phyloP scores from a whole-genome alignment of 2,797 vertebrate genomes.

The Notoglanidium macrostoma region DNA sequence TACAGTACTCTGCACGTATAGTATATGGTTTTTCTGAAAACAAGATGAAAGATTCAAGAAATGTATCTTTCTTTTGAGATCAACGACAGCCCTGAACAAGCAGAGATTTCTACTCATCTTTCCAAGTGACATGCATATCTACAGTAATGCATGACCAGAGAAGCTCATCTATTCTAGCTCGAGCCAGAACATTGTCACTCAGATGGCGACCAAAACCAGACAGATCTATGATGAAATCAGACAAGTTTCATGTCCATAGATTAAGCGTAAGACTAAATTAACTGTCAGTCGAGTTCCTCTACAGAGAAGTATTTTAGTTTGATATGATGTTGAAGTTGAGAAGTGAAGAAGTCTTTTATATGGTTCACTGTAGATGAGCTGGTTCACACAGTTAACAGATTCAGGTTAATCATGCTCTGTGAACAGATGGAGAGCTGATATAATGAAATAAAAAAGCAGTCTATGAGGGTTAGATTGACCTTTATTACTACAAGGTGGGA shows the following conservation, averaged over 20 bases:
- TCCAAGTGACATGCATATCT: constrained; percentile 40
- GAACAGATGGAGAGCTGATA: constrained; percentile 35
- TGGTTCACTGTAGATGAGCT: not conserved
- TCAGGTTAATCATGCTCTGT: constrained; percentile 27
- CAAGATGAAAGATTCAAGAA: constrained; percentile 31
- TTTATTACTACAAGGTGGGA: constrained; percentile 22
- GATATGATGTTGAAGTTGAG: constrained; percentile 1
- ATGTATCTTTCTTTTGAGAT: constrained; percentile 26
- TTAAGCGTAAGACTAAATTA: constrained; percentile 22
- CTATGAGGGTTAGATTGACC: constrained; percentile 23
- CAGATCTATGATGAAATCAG: constrained; percentile 21
- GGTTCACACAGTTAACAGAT: constrained; percentile 25
- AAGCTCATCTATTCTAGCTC: constrained; percentile 58
- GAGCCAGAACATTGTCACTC: constrained; percentile 32
- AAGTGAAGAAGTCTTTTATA: constrained; percentile 2
- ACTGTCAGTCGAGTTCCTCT: not conserved
- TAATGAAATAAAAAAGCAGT: not conserved
- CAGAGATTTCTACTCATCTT: constrained; percentile 36
- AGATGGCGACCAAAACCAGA: constrained; percentile 16
- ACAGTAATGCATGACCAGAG: constrained; percentile 52
- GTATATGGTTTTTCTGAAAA: constrained; percentile 19
- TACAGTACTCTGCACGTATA: not conserved
- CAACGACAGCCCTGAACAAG: constrained; percentile 37
- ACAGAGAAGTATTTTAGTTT: not conserved
- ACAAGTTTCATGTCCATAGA: constrained; percentile 9